These are phyloP conservation scores for Brevimyrus niger DNA, from an alignment of 2,113 vertebrate genomes.

Conservation along the genomic window DNA sequence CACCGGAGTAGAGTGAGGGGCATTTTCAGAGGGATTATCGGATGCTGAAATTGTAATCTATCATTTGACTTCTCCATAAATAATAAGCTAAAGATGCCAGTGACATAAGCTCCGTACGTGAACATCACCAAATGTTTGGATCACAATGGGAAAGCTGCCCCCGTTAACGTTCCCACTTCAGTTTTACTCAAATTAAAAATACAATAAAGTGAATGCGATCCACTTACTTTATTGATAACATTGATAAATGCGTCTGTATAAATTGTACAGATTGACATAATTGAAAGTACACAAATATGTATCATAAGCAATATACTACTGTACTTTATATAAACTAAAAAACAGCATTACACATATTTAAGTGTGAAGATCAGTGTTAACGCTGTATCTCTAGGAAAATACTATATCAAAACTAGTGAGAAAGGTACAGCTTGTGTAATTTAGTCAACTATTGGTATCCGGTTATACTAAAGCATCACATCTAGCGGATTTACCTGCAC, in stretches of 20 bases:
- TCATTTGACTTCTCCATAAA: not conserved
- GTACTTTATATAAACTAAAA: conserved; percentile 3
- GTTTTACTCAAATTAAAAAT: not conserved
- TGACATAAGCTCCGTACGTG: not conserved
- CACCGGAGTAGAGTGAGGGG: not conserved
- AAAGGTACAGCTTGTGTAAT: conserved; percentile 1
- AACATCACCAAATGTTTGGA: not conserved
- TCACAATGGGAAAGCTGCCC: not conserved
- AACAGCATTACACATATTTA: not conserved
- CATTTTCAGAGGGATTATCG: not conserved
- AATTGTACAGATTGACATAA: not conserved
- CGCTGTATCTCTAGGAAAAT: not conserved
- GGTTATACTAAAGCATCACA: not conserved
- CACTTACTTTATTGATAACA: not conserved
- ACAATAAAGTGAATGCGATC: not conserved
- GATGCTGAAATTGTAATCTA: not conserved
- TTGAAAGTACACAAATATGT: not conserved
- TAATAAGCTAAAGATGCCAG: not conserved
- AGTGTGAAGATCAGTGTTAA: not conserved
- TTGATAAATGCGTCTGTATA: not conserved
- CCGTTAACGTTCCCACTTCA: not conserved
- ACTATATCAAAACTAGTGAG: conserved; percentile 17
- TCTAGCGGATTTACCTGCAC: not conserved
- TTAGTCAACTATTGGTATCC: not conserved
- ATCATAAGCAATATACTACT: not conserved